phyloP scores from a whole-genome alignment of 2,888 invertebrate species.

The Ectobius pallidus region DNA sequence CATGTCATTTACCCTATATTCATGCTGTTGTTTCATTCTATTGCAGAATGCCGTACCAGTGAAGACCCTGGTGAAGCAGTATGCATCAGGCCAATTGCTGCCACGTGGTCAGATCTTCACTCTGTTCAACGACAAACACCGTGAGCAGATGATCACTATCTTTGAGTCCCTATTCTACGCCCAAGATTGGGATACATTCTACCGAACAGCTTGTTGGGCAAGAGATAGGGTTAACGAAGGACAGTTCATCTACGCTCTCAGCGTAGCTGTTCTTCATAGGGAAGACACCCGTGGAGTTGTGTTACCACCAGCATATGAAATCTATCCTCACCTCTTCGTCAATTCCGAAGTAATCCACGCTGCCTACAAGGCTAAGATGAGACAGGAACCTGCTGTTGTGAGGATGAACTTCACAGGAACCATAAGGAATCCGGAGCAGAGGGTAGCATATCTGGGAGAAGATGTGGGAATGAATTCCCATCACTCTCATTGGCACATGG shows the following conservation, averaged over 20 bases:
- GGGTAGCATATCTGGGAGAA: conserved; percentile 50
- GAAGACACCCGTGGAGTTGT: conserved; percentile 60
- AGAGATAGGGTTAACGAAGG: conserved; percentile 62
- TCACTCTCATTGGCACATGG: conserved; percentile 50
- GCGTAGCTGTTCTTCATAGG: conserved; percentile 61
- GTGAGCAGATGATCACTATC: conserved; percentile 66
- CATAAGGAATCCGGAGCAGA: conserved; percentile 51
- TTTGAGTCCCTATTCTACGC: conserved; percentile 72
- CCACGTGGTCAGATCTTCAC: conserved; percentile 48
- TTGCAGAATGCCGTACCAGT: conserved; percentile 34
- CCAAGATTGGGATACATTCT: conserved; percentile 73
- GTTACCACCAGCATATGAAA: conserved; percentile 64
- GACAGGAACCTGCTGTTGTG: conserved; percentile 47
- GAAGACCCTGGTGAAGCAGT: conserved; percentile 44
- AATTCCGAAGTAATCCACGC: conserved; percentile 49
- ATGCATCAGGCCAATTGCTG: conserved; percentile 41
- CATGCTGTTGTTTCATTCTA: no score
- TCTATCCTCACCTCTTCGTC: conserved; percentile 55
- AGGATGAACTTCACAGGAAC: conserved; percentile 51
- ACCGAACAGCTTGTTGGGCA: conserved; percentile 60
- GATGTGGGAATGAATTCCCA: conserved; percentile 50
- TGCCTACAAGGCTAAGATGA: conserved; percentile 46
- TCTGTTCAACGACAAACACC: conserved; percentile 57
- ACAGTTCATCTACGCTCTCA: conserved; percentile 63
- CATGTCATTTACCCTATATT: no score